A percentile compares a stretch with the other conserved stretches of the same genome.
These are phyloP conservation scores for Cynopterus brachyotis DNA, from an alignment of 2,113 vertebrate genomes.

Conservation along the genomic window DNA sequence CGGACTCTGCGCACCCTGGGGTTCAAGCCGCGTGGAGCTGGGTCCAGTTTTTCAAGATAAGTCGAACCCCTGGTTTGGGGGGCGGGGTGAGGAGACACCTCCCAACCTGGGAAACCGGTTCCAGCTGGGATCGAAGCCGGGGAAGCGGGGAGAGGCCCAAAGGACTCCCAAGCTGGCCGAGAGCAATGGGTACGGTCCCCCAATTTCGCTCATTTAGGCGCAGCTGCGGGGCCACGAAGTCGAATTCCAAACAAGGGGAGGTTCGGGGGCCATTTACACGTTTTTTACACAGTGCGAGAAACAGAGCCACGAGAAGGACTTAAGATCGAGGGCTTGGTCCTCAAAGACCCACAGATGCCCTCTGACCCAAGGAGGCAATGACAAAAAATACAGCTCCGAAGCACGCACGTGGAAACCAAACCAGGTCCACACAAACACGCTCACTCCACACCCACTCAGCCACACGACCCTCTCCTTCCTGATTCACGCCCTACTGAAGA, in stretches of 20 bases:
- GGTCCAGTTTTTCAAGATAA: neutral
- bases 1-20: neutral
- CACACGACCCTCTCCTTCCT: neutral
- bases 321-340: neutral
- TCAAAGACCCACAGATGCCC: neutral
- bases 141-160: neutral
- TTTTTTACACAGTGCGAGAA: neutral
- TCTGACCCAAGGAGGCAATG: neutral
- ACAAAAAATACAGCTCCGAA: neutral
- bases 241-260: neutral
- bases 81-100: neutral
- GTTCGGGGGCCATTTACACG: neutral
- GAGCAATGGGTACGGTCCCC: neutral
- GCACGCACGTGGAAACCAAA: constrained; percentile 1
- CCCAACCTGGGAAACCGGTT: constrained; percentile 32
- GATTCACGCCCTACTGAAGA: neutral
- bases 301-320: neutral
- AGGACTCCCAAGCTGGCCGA: neutral
- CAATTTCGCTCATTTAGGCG: neutral
- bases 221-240: neutral
- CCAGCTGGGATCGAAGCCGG: neutral
- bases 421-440: neutral
- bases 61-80: neutral
- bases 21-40: neutral
- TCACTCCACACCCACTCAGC: neutral